These are phyloP conservation scores for Alethe castanea DNA, from an alignment of 2,113 vertebrate species.

Conservation along the genomic window DNA sequence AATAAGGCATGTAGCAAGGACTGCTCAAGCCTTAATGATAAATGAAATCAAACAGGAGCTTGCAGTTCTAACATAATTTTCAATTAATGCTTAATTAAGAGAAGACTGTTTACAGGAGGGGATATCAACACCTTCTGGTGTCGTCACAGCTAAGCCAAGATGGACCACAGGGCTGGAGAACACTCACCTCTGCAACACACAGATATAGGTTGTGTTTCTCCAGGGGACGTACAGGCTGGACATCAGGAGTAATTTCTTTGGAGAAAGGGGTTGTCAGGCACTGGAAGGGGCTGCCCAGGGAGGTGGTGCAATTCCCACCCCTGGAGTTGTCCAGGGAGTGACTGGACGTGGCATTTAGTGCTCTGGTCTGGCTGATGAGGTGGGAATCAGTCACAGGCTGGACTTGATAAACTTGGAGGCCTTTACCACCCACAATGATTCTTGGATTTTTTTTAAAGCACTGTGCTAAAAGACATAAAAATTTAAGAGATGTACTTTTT, in stretches of 20 bases:
- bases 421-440: background rate
- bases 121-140: background rate
- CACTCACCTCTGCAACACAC: too few species aligned
- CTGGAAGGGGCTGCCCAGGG: background rate
- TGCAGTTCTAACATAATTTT: background rate
- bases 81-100: background rate
- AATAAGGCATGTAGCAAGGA: background rate
- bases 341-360: fast-evolving
- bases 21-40: background rate
- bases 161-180: background rate
- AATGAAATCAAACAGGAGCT: background rate
- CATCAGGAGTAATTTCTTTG: background rate
- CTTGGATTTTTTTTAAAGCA: background rate
- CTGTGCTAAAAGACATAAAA: background rate
- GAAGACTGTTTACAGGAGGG: background rate
- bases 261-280: background rate
- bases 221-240: too few species aligned
- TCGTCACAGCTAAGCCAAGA: too few species aligned
- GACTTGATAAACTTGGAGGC: too few species aligned
- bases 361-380: background rate
- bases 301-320: background rate
- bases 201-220: fast-evolving
- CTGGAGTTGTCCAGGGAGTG: background rate
- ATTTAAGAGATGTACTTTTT: background rate
- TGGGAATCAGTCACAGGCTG: background rate